These are phyloP conservation scores for Porites evermanni DNA, from an alignment of 92 coral and sea anemone genomes.

Conservation along the genomic window DNA sequence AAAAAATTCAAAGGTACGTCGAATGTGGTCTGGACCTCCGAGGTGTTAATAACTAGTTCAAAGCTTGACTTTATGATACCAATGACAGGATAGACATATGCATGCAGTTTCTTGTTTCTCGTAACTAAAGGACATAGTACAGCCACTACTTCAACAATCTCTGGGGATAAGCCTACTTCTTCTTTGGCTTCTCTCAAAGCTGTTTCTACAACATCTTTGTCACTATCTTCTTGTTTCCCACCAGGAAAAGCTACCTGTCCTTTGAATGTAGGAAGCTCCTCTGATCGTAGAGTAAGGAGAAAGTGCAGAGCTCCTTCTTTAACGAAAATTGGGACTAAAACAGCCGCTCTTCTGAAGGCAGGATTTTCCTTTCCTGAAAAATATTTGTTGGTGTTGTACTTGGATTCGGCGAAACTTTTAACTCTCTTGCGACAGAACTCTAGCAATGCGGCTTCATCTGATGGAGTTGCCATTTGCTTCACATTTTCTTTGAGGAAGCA, in stretches of 20 bases:
- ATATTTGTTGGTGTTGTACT: neutral
- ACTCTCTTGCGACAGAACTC: constrained; percentile 30
- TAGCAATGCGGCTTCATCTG: neutral
- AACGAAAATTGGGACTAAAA: constrained; percentile 78
- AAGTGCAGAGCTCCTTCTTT: constrained; percentile 72
- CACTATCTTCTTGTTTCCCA: constrained; percentile 84
- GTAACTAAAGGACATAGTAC: constrained; percentile 53
- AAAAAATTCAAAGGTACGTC: constrained; percentile 87
- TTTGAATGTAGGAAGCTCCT: constrained; percentile 74
- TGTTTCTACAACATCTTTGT: constrained; percentile 76
- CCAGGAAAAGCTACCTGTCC: constrained; percentile 96
- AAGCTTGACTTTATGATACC: constrained; percentile 76
- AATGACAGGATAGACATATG: constrained; percentile 36
- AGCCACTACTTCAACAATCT: constrained; percentile 72
- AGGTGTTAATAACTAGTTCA: constrained; percentile 51
- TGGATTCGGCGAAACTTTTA: constrained; percentile 31
- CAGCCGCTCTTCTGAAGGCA: constrained; percentile 65
- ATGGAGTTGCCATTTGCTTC: constrained; percentile 19
- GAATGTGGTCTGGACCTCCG: constrained; percentile 76
- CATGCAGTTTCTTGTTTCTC: neutral
- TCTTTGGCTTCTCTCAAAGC: constrained; percentile 94
- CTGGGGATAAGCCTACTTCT: constrained; percentile 83
- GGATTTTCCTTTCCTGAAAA: neutral
- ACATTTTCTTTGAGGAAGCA: neutral
- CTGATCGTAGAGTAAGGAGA: constrained; percentile 82